These are phyloP conservation scores for Alloplasta piceator DNA, from an alignment of 2,888 invertebrate species.

Conservation along the genomic window DNA sequence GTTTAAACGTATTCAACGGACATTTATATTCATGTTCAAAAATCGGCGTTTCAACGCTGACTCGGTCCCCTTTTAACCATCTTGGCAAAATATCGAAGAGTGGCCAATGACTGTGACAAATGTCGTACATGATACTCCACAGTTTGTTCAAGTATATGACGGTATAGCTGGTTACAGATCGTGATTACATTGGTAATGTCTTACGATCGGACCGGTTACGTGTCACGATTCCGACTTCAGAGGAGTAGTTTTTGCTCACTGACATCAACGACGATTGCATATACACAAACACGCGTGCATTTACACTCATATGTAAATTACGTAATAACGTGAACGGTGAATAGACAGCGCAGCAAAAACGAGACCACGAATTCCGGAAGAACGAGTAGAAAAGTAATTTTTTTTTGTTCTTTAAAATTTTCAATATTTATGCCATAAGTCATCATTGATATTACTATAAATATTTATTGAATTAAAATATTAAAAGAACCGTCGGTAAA, in stretches of 20 bases:
- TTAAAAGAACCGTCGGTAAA: no score
- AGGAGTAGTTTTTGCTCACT: constrained; percentile 10
- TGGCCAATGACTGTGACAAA: constrained; percentile 24
- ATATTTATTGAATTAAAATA: neutral
- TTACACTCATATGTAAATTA: neutral
- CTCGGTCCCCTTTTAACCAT: no score
- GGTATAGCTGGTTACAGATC: constrained; percentile 32
- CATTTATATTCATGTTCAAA: no score
- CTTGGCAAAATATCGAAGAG: neutral
- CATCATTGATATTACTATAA: neutral
- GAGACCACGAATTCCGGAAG: neutral
- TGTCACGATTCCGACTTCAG: constrained; percentile 41
- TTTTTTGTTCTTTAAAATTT: neutral
- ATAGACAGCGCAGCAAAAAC: neutral
- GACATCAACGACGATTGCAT: neutral
- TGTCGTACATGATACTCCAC: constrained; percentile 1
- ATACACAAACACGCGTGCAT: constrained; percentile 1
- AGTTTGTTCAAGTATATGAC: constrained; percentile 18
- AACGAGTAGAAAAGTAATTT: neutral
- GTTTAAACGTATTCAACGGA: no score
- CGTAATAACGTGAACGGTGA: constrained; percentile 15
- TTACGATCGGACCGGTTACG: constrained; percentile 47
- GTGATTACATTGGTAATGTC: constrained; percentile 36
- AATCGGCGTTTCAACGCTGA: no score
- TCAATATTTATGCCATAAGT: neutral